phyloP scores from a whole-genome alignment of 2,113 vertebrate genomes.

The Serinus canaria region DNA sequence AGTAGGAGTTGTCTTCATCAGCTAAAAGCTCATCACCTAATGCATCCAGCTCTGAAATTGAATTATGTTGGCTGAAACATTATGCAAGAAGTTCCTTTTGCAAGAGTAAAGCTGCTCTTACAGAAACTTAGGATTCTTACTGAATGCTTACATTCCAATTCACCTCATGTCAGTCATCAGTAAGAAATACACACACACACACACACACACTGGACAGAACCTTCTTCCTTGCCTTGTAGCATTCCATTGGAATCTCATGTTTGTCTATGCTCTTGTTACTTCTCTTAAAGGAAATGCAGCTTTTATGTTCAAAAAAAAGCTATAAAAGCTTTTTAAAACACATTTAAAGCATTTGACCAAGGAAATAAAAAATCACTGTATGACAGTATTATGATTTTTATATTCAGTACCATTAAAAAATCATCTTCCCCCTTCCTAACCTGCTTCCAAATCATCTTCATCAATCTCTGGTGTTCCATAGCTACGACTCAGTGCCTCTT shows the following conservation, averaged over 20 bases:
- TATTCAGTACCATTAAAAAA: neutral
- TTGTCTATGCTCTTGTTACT: neutral
- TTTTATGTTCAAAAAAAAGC: neutral
- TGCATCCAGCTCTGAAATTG: slow-evolving; percentile 87
- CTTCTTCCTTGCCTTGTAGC: neutral
- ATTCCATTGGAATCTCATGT: neutral
- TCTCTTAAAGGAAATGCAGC: neutral
- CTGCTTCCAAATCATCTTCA: slow-evolving; percentile 94
- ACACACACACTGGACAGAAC: neutral
- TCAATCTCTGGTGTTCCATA: slow-evolving; percentile 96
- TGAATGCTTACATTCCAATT: neutral
- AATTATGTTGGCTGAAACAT: neutral
- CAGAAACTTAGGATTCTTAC: neutral
- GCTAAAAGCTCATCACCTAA: slow-evolving; percentile 92
- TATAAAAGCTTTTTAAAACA: neutral
- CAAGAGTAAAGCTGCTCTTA: neutral
- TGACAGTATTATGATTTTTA: neutral
- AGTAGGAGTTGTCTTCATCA: slow-evolving; percentile 94
- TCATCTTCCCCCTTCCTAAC: slow-evolving; percentile 63
- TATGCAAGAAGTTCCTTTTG: neutral
- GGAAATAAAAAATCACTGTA: neutral
- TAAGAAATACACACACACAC: neutral
- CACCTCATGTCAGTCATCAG: neutral
- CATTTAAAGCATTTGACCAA: neutral
- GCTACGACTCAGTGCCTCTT: slow-evolving; percentile 91